Evolutionary conservation across 1,140 invertebrate species (phyloP), one percentile per base, ranked within the genome.

Genomic region (Coboldia fuscipes): DNA sequence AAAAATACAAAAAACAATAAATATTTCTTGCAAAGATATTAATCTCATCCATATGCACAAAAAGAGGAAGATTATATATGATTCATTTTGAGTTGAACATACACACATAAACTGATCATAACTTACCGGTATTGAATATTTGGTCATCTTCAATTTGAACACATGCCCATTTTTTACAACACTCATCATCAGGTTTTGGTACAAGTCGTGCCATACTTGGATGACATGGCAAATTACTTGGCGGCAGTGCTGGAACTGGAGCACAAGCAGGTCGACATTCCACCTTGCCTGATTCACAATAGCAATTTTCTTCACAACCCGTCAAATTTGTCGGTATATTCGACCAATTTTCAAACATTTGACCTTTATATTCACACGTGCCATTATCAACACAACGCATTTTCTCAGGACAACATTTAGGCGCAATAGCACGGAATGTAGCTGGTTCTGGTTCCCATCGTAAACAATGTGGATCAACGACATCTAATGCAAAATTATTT

Each of bases 231-330:
- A 90, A 46, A 18, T 63, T 68, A 5, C 66, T 46, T 1, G 84
- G 83, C 3, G 84, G 83, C 20, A 67, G 41, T 1, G 75, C 67
- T 6, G 75, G 54, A 0, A 89, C 63, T 0, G 73, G 70, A 3
- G 73, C 67, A 59, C 86, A 92, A 13, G 69, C 64, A 3, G 70
- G 65, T 38, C 78, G 70, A 46, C 86, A 92, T 30, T 81, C 76
- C 4, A 90, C 62, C 39, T 79, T 78, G 17, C 84, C 83, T 50
- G 75, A 73, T 47, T 85, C 77, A 45, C 85, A 90, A 50, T 71
- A 82, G 54, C 85, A 92, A 43, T 72, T 62, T 38, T 80, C 69
- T 34, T 85, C 78, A 48, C 85, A 92, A 30, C 82, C 80, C 43
- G 55, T 78, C 61, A 48, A 56, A 31, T 50, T 46, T 16, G 57